Percentiles rank a stretch among this genome's conserved stretches.
Evolutionary conservation across 1,140 invertebrate genomes (phyloP).

Genomic region (Drosophila tropicalis): DNA sequence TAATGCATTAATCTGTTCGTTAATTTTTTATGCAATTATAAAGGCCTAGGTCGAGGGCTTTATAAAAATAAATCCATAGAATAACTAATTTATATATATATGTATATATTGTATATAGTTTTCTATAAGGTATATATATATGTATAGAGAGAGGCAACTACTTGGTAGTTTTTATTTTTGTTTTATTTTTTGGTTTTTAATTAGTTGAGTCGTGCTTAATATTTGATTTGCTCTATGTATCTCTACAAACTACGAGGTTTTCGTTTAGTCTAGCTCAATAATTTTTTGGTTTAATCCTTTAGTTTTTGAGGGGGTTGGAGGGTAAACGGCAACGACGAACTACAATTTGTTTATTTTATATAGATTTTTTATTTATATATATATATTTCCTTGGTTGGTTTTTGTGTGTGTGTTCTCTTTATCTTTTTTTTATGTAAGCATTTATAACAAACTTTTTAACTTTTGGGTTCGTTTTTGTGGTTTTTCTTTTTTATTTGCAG

Average conservation of each 20-base stretch:
- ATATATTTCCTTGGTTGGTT: conserved; percentile 8
- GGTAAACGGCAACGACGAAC: conserved; percentile 72
- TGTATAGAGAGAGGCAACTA: conserved; percentile 74
- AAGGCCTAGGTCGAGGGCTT: conserved; percentile 56
- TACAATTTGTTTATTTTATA: conserved; percentile 48
- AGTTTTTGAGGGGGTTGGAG: background rate
- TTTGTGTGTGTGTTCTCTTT: conserved; percentile 2
- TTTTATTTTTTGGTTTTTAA: conserved; percentile 52
- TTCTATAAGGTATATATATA: conserved; percentile 50
- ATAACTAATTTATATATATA: conserved; percentile 45
- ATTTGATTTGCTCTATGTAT: conserved; percentile 71
- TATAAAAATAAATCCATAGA: conserved; percentile 79
- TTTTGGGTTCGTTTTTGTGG: conserved; percentile 18
- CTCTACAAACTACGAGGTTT: conserved; percentile 79
- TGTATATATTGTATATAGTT: conserved; percentile 69
- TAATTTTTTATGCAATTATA: conserved; percentile 54
- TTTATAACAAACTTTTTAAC: conserved; percentile 22
- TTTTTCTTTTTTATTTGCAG: conserved; percentile 75
- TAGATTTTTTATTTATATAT: conserved; percentile 48
- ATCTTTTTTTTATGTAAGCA: conserved; percentile 31
- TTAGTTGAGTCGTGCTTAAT: conserved; percentile 42
- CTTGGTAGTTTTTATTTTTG: conserved; percentile 75
- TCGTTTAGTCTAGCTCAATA: conserved; percentile 72
- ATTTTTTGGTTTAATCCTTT: conserved; percentile 47
- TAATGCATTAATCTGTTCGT: conserved; percentile 63